phyloP scores from a whole-genome alignment of 2,113 vertebrate genomes.

The Scortum barcoo region DNA sequence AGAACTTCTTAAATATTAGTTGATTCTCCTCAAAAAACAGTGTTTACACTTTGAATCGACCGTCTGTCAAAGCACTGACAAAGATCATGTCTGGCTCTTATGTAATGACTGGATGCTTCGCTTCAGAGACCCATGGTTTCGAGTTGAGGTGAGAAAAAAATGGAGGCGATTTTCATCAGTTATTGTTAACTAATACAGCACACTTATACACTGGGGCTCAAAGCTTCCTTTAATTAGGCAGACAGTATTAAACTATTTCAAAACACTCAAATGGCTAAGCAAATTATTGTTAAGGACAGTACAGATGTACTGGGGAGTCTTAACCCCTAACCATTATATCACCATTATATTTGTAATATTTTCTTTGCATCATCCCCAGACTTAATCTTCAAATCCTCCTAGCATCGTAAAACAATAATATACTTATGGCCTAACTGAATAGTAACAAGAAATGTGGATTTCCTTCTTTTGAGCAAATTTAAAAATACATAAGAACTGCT shows the following conservation, averaged over 20 bases:
- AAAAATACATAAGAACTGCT: no score
- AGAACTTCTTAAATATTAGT: background rate
- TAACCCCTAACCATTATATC: background rate
- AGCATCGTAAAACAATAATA: no score
- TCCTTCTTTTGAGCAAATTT: no score
- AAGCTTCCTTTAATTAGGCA: background rate
- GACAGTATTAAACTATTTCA: background rate
- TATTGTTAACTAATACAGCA: background rate
- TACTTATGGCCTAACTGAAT: no score
- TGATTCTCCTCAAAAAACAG: background rate
- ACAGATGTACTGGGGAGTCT: background rate
- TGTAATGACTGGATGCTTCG: constrained; percentile 42
- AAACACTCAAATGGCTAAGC: background rate
- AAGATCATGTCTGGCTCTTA: constrained; percentile 16
- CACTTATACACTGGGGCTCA: no score
- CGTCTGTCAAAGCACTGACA: background rate
- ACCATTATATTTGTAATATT: no score
- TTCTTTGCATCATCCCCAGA: no score
- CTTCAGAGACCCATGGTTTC: constrained; percentile 22
- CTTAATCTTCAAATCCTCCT: no score
- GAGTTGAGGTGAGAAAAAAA: constrained; percentile 25
- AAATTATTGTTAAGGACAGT: background rate
- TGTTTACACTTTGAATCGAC: background rate
- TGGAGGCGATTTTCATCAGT: background rate
- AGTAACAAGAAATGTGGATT: no score